phyloP scores from a whole-genome alignment of 2,113 vertebrate species.

The Potamarius usumacintae region DNA sequence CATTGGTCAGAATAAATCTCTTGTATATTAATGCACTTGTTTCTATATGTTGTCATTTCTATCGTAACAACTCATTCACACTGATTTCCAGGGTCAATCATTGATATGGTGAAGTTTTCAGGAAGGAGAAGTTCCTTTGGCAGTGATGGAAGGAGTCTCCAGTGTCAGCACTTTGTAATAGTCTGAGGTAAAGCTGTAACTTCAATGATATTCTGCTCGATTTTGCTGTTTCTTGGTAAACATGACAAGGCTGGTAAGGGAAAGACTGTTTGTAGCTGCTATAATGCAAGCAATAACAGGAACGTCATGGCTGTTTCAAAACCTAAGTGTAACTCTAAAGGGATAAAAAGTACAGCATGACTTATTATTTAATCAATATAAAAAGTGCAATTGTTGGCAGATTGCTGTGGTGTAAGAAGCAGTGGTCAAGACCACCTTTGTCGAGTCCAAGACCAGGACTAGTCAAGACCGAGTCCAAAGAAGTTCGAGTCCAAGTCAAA shows the following conservation, averaged over 20 bases:
- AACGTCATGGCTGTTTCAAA: background rate
- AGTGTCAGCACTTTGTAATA: background rate
- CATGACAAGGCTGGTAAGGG: background rate
- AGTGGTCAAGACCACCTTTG: no score
- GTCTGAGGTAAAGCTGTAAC: background rate
- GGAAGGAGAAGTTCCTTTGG: background rate
- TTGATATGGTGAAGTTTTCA: no score
- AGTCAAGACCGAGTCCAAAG: no score
- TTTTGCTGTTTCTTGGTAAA: background rate
- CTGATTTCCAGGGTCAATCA: background rate
- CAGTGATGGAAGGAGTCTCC: background rate
- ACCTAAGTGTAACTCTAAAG: background rate
- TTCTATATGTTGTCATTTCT: background rate
- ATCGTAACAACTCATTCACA: background rate
- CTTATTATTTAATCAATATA: background rate
- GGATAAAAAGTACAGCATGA: background rate
- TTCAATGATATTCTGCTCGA: background rate
- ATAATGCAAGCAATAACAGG: background rate
- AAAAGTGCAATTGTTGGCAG: background rate
- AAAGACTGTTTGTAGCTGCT: background rate
- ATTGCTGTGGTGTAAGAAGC: background rate
- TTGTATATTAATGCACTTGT: background rate
- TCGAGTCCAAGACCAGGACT: no score
- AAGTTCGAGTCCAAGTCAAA: no score
- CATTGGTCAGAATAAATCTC: background rate